Evolutionary conservation across 2,797 vertebrate genomes (phyloP).

Genomic region (Philypnodon macrostomus): DNA sequence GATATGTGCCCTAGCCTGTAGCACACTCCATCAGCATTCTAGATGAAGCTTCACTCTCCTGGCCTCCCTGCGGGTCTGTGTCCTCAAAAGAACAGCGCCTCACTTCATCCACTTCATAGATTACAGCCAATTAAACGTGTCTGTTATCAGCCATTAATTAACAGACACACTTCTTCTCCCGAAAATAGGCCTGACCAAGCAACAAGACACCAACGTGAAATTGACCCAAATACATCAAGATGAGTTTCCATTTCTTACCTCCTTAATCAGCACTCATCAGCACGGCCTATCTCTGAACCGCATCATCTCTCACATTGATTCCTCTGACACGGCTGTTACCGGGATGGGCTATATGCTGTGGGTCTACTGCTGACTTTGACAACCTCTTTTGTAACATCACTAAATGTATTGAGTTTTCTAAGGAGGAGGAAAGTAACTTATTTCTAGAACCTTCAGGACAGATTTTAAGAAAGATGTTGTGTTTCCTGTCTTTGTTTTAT

Average conservation of each 20-base stretch:
- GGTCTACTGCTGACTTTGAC: not conserved
- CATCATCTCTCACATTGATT: conserved; percentile 47
- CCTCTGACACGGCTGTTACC: conserved; percentile 29
- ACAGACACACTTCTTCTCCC: conserved; percentile 54
- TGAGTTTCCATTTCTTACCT: conserved; percentile 67
- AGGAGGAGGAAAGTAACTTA: too few species aligned
- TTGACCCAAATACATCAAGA: conserved; percentile 78
- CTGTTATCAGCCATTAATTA: conserved; percentile 72
- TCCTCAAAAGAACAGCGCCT: conserved; percentile 54
- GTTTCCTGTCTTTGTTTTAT: too few species aligned
- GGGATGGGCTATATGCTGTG: conserved; percentile 14
- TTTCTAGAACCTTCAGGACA: too few species aligned
- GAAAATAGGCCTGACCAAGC: conserved; percentile 67
- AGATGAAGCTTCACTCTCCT: conserved; percentile 32
- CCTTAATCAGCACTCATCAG: conserved; percentile 60
- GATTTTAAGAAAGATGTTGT: too few species aligned
- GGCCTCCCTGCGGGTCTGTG: conserved; percentile 45
- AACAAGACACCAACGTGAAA: conserved; percentile 50
- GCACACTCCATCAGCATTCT: conserved; percentile 33
- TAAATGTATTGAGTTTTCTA: too few species aligned
- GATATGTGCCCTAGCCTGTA: conserved; percentile 31
- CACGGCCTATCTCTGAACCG: conserved; percentile 48
- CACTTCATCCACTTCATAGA: conserved; percentile 63
- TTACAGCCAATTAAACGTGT: conserved; percentile 74
- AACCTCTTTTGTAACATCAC: too few species aligned